Base-by-base conservation (phyloP, 1,140 invertebrate genomes). In the Copidosoma floridanum region DNA sequence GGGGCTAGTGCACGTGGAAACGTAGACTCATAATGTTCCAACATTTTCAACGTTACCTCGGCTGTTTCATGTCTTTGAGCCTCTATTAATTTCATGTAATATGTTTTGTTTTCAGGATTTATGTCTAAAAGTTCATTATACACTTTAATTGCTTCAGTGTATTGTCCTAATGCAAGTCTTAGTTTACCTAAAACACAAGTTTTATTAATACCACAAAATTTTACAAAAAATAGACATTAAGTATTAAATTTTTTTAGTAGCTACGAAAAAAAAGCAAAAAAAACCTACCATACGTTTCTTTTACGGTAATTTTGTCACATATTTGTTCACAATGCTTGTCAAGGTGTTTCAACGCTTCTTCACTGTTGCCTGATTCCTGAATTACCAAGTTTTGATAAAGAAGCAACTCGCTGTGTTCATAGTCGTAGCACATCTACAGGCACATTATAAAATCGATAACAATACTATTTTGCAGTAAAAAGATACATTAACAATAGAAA, bases 321-420 rank as follows among this genome's bases (percentile, higher is more conserved):
- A 99, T 98, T 83, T 95, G 89, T 67, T 85, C 82, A 75, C 92
- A 86, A 79, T 94, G 92, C 65, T 89, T 89, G 64, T 90, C 85
- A 66, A 99, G 82, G 83, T 98, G 94, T 65, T 89, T 85, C 38
- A 99, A 78, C 4, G 96, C 97, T 70, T 92, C 88, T 64, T 93
- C 85, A 69, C 88, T 86, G 64, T 89, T 86, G 12, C 92, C 92
- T 20, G 94, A 93, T 81, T 99, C 97, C 68, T 92, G 88, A 65
- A 98, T 87, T 12, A 99, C 92, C 86, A 96, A 87, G 79, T 97
- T 96, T 82, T 99, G 95, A 79, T 99, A 99, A 3, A 99, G 81
- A 26, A 99, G 79, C 64, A 99, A 82, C 79, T 99, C 97, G 75
- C 94, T 97, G 77, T 97, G 93, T 77, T 99, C 97, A 83, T 97